Conservation (phyloP, 1,140 invertebrate genomes). For the Cataglyphis hispanica region DNA sequence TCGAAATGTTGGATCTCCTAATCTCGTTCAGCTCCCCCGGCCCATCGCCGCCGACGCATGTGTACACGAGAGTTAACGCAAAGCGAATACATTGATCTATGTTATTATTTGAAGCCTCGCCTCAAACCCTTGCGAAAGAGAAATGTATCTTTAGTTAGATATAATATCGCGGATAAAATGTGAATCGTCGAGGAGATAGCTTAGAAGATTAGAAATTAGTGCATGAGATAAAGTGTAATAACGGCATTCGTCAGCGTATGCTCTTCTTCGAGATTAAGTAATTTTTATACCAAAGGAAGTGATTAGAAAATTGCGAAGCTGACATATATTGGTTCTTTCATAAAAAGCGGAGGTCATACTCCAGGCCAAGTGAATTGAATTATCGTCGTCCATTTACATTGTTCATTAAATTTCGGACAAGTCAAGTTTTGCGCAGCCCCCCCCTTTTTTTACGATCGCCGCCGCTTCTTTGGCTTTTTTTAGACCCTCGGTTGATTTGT, state of each 20-base stretch:
- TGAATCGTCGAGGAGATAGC: neutral
- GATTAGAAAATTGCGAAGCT: neutral
- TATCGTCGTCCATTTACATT: neutral
- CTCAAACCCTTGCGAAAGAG: neutral
- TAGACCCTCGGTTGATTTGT: constrained; percentile 82
- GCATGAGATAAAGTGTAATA: constrained; percentile 24
- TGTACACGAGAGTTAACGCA: constrained; percentile 29
- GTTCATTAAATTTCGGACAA: neutral
- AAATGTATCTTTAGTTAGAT: neutral
- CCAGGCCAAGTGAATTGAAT: neutral
- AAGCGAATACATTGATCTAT: constrained; percentile 10
- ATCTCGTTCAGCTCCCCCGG: constrained; percentile 30
- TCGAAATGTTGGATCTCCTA: constrained; percentile 25
- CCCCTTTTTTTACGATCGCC: neutral
- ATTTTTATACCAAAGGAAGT: neutral
- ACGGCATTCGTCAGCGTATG: neutral
- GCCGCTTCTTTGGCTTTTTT: constrained; percentile 81
- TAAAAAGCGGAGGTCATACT: neutral
- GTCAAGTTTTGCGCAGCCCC: neutral
- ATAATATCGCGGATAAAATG: neutral
- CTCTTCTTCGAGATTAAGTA: neutral
- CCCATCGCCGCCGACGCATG: constrained; percentile 26
- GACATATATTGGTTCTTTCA: neutral
- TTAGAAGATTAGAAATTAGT: constrained; percentile 24
- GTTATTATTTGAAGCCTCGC: constrained; percentile 13